Percentiles rank a stretch among this genome's conserved stretches.
These are phyloP conservation scores for Anhinga rufa DNA, from an alignment of 2,113 vertebrate species.

Conservation along the genomic window DNA sequence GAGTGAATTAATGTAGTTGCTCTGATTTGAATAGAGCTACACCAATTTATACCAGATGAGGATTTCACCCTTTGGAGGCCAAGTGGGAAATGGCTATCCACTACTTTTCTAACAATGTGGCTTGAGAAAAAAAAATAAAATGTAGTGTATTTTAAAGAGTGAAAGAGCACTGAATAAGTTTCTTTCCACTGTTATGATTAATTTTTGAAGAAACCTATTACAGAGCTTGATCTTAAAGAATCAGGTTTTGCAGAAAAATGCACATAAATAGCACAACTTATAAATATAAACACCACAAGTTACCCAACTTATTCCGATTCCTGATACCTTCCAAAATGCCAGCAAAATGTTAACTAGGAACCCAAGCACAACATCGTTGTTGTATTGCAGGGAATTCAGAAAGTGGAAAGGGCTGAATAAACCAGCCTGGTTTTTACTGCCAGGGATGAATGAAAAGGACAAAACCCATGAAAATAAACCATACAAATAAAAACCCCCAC, in stretches of 20 bases:
- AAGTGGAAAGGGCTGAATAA: not conserved
- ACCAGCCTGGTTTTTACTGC: not conserved
- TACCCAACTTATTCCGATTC: not conserved
- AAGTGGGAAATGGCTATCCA: slow-evolving; percentile 18
- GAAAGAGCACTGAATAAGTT: not conserved
- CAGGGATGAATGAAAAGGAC: not conserved
- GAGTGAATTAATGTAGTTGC: not conserved
- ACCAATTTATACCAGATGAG: slow-evolving; percentile 40
- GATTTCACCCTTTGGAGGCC: slow-evolving; percentile 26
- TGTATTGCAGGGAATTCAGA: not conserved
- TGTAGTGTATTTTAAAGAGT: not conserved
- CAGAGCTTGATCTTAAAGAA: not conserved
- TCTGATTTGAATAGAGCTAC: slow-evolving; percentile 24
- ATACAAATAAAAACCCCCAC: not conserved
- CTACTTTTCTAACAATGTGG: not conserved
- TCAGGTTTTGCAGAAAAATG: not conserved
- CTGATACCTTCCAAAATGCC: not conserved
- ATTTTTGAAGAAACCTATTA: not conserved
- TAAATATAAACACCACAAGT: not conserved
- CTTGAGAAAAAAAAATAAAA: not conserved
- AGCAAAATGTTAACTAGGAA: not conserved
- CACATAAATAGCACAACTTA: not conserved
- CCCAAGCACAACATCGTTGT: not conserved
- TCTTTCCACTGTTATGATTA: not conserved
- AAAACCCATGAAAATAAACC: not conserved